These are phyloP conservation scores for Lucilia sericata DNA, from an alignment of 1,140 invertebrate genomes.

Conservation along the genomic window DNA sequence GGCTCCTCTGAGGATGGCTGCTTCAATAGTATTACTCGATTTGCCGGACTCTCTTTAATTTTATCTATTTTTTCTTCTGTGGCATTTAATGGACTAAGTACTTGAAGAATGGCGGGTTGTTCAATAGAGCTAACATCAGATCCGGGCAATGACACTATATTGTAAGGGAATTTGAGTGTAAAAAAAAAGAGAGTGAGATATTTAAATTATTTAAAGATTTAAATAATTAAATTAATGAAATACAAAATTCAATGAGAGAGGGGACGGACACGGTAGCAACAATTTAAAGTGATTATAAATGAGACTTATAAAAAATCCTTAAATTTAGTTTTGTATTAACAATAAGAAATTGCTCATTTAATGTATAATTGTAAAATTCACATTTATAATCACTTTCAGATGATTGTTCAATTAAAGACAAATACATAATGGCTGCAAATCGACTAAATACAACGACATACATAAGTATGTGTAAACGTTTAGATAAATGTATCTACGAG, in stretches of 20 bases:
- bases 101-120: conserved; percentile 62
- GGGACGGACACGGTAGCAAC: background rate
- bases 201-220: background rate
- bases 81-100: conserved; percentile 60
- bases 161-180: background rate
- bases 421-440: background rate
- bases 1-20: background rate
- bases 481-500: background rate
- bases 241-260: background rate
- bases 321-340: too few relatives aligned
- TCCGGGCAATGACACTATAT: conserved; percentile 66
- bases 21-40: conserved; percentile 31
- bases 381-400: too few relatives aligned
- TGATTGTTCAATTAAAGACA: too few relatives aligned
- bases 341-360: too few relatives aligned
- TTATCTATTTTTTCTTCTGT: conserved; percentile 52
- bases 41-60: background rate
- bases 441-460: background rate
- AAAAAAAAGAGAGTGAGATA: background rate
- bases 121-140: conserved; percentile 60
- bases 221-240: background rate
- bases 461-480: too few relatives aligned
- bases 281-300: background rate
- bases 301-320: background rate
- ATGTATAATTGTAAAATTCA: too few relatives aligned